A percentile compares a stretch with the other conserved stretches of the same genome.
These are phyloP conservation scores for Poicephalus meyeri DNA, from an alignment of 2,113 vertebrate genomes.

Conservation along the genomic window DNA sequence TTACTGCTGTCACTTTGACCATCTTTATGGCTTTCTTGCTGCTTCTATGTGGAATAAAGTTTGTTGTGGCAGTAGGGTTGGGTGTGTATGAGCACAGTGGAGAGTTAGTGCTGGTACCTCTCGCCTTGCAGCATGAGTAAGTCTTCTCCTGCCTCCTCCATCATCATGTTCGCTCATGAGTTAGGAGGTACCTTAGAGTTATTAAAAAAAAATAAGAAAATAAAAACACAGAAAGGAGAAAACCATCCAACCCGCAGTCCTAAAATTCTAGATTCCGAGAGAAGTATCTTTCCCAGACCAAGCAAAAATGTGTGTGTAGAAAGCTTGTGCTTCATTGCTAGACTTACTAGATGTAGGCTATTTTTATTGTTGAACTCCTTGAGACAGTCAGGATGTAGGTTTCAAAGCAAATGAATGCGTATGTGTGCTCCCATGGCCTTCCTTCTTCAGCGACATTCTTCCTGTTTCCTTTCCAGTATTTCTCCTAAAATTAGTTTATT, in stretches of 20 bases:
- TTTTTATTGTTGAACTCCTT: not conserved
- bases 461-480: constrained; percentile 39
- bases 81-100: accelerated
- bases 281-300: not conserved
- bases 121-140: accelerated
- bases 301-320: not conserved
- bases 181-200: not conserved
- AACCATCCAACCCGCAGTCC: not conserved
- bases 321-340: not conserved
- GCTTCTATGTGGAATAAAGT: not conserved
- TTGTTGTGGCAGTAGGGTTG: not conserved
- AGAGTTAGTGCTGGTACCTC: accelerated
- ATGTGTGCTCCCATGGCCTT: not conserved
- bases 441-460: not conserved
- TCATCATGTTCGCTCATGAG: accelerated
- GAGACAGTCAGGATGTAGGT: constrained; percentile 31
- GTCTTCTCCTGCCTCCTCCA: not conserved
- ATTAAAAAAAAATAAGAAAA: not conserved
- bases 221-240: constrained; percentile 62
- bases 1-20: not conserved
- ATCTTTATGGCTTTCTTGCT: not conserved
- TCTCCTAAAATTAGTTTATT: constrained; percentile 29
- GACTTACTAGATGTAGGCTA: not conserved
- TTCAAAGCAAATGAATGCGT: not conserved
- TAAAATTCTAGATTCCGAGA: not conserved